Base-by-base conservation (phyloP, 2,888 invertebrate species). In the Trileptium ribeirensis region DNA sequence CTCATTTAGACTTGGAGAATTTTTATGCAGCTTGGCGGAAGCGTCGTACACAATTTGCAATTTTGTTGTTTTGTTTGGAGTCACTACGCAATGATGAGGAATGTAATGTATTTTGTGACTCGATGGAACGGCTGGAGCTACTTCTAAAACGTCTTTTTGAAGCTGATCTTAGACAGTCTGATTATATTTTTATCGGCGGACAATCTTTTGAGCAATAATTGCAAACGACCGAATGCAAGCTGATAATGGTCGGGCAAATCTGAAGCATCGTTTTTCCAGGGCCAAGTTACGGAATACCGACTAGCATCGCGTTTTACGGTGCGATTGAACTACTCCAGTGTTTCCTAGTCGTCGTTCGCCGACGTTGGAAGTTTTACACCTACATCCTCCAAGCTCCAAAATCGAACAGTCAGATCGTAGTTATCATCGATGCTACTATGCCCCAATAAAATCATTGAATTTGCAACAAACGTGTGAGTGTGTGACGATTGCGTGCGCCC, bases 11-110 rank as follows among this genome's bases (percentile, higher is more conserved):
- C 80, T 78, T 1, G 74, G 24, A 1, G 51, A 79, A 79, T 83
- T 75, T 0, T 2, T 29, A 78, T 81, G 80, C 29, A 31, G 33
- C 39, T 67, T 78, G 0, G 78, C 80, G 0, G 82, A 83, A 3
- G 82, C 86, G 81, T 86, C 86, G 77, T 81, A 86, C 8, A 86
- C 85, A 36, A 83, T 79, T 15, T 84, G 40, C 3, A 86, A 38
- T 77, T 86, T 86, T 0, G 85, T 51, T 8, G 51, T 75, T 24
- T 84, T 83, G 19, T 70, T 24, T n/a, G 83, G 81, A 0, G 79
- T 78, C n/a, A 84, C 39, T 0, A 84, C 84, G 0, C 80, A 36
- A n/a, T 84, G 84, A 70, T 84, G 83, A 0, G 84, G 84, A 3
- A 83, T 33, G 64, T 83, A 84, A 40, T 84, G 84, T 15, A 51